Evolutionary conservation across 2,888 invertebrate species (phyloP).

Genomic region (Hirtodrosophila confusa): DNA sequence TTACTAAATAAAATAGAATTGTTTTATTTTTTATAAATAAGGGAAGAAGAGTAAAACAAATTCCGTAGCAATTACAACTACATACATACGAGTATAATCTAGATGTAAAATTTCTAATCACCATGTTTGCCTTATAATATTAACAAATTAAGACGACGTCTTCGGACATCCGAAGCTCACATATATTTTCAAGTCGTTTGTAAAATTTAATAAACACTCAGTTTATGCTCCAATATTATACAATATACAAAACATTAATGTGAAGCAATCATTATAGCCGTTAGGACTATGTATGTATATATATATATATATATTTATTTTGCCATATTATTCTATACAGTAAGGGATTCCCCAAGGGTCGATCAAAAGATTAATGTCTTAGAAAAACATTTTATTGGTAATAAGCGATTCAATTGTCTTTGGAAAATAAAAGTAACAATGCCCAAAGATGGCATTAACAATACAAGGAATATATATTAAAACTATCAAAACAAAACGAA

Average conservation of each 20-base stretch:
- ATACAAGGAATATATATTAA: background rate
- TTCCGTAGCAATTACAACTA: slow-evolving; percentile 45
- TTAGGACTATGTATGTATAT: background rate
- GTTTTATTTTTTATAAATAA: slow-evolving; percentile 39
- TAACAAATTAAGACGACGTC: slow-evolving; percentile 48
- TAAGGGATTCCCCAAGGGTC: slow-evolving; percentile 13
- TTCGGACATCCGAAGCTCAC: slow-evolving; percentile 48
- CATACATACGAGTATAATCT: slow-evolving; percentile 41
- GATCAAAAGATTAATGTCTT: slow-evolving; percentile 11
- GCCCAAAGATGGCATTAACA: background rate
- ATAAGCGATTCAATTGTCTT: slow-evolving; percentile 4
- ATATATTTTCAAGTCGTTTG: slow-evolving; percentile 35
- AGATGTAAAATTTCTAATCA: slow-evolving; percentile 57
- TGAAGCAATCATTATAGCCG: slow-evolving; percentile 30
- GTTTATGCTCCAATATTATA: slow-evolving; percentile 42
- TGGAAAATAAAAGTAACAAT: slow-evolving; percentile 3
- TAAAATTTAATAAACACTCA: slow-evolving; percentile 46
- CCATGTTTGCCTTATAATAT: slow-evolving; percentile 50
- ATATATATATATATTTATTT: slow-evolving; percentile 1
- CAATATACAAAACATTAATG: slow-evolving; percentile 37
- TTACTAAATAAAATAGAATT: slow-evolving; percentile 51
- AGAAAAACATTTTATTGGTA: slow-evolving; percentile 1
- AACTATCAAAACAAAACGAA: background rate
- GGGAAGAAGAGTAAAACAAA: slow-evolving; percentile 41
- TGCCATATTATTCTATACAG: slow-evolving; percentile 20